Evolutionary conservation across 2,797 vertebrate species (phyloP), one percentile per base, ranked within the genome.

Genomic region (Lagodon rhomboides): DNA sequence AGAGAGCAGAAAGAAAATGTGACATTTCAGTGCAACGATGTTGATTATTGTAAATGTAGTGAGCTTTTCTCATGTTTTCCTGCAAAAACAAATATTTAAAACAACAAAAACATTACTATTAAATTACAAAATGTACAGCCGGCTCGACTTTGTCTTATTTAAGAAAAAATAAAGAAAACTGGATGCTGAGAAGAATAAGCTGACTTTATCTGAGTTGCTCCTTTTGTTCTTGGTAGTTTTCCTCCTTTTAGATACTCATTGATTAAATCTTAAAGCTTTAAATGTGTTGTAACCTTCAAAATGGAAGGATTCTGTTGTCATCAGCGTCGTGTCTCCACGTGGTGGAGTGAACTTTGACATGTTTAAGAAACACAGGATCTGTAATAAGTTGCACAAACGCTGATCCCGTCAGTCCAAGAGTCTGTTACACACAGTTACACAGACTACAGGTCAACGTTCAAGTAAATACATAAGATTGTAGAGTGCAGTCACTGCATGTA

Each of bases 321-420:
- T 13, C 66, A 46, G 60, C 6, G 55, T 64, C 34, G 38, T 15
- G 66, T 53, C 54, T 58, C 43, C 43, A 49, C 62, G 4, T 6
- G 13, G 3, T 46, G 27, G 34, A 6, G 1, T 78, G 78, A 84
- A 47, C 86, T 81, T 88, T 88, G 74, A 54, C 67, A 44, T 13
- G 55, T 7, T 34, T 34, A 8, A 34, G 34, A 34, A 34, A 34
- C 34, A 34, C 34, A 34, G 34, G 34, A 34, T 34, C 34, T 34
- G 0, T 1, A 18, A 15, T 9, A 77, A 44, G 70, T 59, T 43
- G 50, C 20, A 43, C 51, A 44, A 49, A 62, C 20, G n/a, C 15
- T 13, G 13, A 51, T 30, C 54, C 53, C 12, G 22, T 16, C 18
- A 7, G 41, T 44, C 10, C 16, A 25, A 12, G 12, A 4, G 47